A percentile compares a stretch with the other conserved stretches of the same genome.
Conservation (phyloP, 2,888 invertebrate species). For the Itoplectis maculator region DNA sequence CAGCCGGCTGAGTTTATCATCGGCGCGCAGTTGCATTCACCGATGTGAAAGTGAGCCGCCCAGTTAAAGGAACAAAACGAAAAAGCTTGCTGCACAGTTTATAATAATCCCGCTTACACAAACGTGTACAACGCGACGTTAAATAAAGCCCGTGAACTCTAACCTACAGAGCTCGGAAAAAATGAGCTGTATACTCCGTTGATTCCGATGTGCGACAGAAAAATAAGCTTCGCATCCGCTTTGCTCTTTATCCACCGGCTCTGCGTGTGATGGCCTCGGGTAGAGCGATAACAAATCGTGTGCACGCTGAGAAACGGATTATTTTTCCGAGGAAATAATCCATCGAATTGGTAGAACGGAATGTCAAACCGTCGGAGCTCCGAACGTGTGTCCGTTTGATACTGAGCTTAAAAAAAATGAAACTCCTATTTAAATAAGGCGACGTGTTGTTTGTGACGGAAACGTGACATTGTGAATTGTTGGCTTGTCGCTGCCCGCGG, state of each 20-base stretch:
- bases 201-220: constrained; percentile 22
- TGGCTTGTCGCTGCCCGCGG: constrained; percentile 35
- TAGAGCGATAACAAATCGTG: constrained; percentile 17
- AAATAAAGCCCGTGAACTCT: not conserved
- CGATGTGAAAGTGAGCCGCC: not conserved
- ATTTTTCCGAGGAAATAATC: not conserved
- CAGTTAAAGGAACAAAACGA: not conserved
- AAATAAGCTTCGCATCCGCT: constrained; percentile 11
- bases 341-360: constrained; percentile 2
- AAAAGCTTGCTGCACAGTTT: not conserved
- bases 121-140: not conserved
- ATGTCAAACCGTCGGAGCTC: not conserved
- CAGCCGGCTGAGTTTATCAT: no score
- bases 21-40: not conserved
- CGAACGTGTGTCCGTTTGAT: no score
- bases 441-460: no score
- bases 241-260: constrained; percentile 5
- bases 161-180: constrained; percentile 12
- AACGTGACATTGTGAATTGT: constrained; percentile 55
- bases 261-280: constrained; percentile 4
- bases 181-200: constrained; percentile 1
- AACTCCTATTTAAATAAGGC: no score
- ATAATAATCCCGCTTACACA: not conserved
- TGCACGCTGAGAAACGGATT: not conserved
- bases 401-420: no score